A percentile compares a stretch with the other conserved stretches of the same genome.
These are phyloP conservation scores for Crossocerus cetratus DNA, from an alignment of 2,888 invertebrate species.

Conservation along the genomic window DNA sequence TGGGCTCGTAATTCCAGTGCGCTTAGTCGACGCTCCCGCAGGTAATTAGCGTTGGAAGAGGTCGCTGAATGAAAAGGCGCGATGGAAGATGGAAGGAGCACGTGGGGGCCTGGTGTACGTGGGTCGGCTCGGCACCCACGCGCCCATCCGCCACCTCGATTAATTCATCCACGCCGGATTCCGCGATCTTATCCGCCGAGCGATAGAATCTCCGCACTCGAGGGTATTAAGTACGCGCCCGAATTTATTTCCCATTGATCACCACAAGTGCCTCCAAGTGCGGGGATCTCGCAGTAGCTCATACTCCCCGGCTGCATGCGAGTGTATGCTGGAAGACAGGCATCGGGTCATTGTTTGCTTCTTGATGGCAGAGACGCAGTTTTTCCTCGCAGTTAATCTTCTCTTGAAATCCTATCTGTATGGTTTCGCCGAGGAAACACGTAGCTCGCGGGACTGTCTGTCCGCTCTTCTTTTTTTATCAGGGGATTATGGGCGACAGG, in stretches of 20 bases:
- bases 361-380: too few species aligned
- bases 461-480: constrained; percentile 21
- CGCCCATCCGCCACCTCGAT: constrained; percentile 37
- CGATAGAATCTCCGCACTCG: constrained; percentile 13
- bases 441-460: constrained; percentile 1
- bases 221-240: neutral
- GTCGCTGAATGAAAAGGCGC: constrained; percentile 42
- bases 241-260: too few species aligned
- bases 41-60: constrained; percentile 55
- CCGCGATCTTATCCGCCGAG: constrained; percentile 40
- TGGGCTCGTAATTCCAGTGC: too few species aligned
- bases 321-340: neutral
- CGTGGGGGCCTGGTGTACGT: constrained; percentile 64
- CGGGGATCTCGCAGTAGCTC: too few species aligned
- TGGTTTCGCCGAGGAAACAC: neutral
- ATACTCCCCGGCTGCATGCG: too few species aligned
- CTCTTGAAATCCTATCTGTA: neutral
- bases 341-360: neutral
- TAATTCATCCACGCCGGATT: constrained; percentile 47
- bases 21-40: constrained; percentile 16
- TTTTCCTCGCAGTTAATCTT: neutral
- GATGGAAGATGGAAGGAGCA: constrained; percentile 46
- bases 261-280: too few species aligned
- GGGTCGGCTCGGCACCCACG: constrained; percentile 55
- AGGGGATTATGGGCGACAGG: constrained; percentile 23